phyloP scores from a whole-genome alignment of 2,797 vertebrate species.

The Sebastes variabilis region DNA sequence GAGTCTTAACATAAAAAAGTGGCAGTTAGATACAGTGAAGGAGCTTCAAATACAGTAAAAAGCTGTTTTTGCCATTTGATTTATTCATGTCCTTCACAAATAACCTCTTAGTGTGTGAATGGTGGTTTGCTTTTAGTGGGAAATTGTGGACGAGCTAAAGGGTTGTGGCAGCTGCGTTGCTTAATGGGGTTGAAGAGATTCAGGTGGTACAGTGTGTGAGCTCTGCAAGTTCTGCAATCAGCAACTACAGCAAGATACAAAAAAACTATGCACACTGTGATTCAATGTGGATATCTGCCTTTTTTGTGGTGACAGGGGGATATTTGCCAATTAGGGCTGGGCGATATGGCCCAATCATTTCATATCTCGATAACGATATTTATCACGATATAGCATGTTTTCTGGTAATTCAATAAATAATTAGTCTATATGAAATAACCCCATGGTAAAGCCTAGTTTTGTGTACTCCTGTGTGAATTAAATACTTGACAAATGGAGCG shows the following conservation, averaged over 20 bases:
- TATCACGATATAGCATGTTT: too few species aligned
- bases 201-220: neutral
- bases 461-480: too few species aligned
- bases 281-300: neutral
- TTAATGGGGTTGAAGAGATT: neutral
- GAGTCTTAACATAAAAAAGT: neutral
- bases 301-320: neutral
- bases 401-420: too few species aligned
- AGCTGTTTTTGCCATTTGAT: neutral
- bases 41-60: neutral
- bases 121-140: neutral
- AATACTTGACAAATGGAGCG: too few species aligned
- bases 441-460: too few species aligned
- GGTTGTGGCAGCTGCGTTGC: neutral
- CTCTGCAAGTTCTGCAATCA: neutral
- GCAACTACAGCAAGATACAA: neutral
- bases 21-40: neutral
- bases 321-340: neutral
- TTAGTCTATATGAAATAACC: too few species aligned
- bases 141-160: neutral
- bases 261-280: neutral
- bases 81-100: neutral
- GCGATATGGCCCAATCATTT: too few species aligned
- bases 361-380: too few species aligned
- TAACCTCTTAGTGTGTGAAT: neutral